Base-by-base conservation (phyloP, 2,888 invertebrate species). In the Oegoconia quadripuncta region DNA sequence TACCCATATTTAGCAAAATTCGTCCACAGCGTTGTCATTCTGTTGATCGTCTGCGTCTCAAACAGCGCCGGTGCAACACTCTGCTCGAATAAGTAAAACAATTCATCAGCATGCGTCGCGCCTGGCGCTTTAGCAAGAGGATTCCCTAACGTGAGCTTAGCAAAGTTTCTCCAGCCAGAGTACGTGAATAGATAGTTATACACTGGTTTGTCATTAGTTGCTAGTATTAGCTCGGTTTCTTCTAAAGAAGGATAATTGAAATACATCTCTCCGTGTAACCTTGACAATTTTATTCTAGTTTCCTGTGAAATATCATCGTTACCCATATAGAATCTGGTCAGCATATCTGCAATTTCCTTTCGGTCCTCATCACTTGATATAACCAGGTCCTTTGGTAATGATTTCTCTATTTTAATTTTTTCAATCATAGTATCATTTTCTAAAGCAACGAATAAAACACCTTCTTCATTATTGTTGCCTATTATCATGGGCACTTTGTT, bases 1-100 rank as follows among this genome's bases (percentile, higher is more conserved):
- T 40, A 74, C 78, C 79, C 73, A 48, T 64, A 74, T 55, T 83
- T 82, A 0, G 80, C 82, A 42, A 83, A 83, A 42, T 82, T 80
- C 0, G 80, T 79, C 81, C 80, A 82, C 54, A 82, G 35, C 0
- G 73, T 72, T 0, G 76, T 65, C 52, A 81, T 55, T 31, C 46
- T 64, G 0, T 76, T 56, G 13, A 81, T 74, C 68, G 80, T 79
- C 20, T 61, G 44, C 3, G 39, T 45, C 38, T 82, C 82, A 23
- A 74, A 71, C 5, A 74, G n/a, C 0, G 55, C 44, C 0, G 68
- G 58, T 0, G 65, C 1, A 0, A 64, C 74, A 8, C 69, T 70
- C 18, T 14, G 25, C 8, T 34, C 34, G 43, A 84, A 84, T 16
- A 86, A 37, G 40, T 84, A 86, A 26, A 82, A 76, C 3, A 82